Percentiles rank a stretch among this genome's conserved stretches.
phyloP scores from a whole-genome alignment of 2,797 vertebrate species.

The Sebastes flavidus region DNA sequence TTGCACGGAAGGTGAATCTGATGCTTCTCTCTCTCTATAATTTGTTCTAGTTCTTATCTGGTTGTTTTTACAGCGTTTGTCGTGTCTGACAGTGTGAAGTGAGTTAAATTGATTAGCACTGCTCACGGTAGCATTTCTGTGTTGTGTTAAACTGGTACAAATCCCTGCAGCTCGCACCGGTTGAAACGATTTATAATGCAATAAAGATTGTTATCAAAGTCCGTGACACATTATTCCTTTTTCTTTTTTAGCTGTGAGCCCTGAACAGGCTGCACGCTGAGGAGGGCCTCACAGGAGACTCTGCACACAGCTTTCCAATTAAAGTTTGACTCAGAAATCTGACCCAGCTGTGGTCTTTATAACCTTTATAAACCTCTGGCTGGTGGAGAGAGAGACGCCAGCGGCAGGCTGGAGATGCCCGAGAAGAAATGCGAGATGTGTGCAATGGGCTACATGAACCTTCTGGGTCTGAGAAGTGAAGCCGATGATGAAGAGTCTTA shows the following conservation, averaged over 20 bases:
- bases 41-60: conserved; percentile 19
- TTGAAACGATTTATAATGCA: neutral
- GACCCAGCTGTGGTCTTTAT: neutral
- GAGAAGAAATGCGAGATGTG: neutral
- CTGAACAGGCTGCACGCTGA: neutral
- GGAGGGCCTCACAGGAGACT: conserved; percentile 4
- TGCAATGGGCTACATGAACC: too few species aligned
- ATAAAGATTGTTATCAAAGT: neutral
- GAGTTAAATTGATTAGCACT: neutral
- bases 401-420: neutral
- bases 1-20: neutral
- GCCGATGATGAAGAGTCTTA: too few species aligned
- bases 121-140: neutral
- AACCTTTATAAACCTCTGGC: neutral
- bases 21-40: conserved; percentile 9
- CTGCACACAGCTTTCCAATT: conserved; percentile 1
- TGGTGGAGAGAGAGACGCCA: neutral
- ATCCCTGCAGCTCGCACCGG: neutral
- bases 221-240: neutral
- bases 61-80: conserved; percentile 14
- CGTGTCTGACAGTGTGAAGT: neutral
- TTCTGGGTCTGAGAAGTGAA: too few species aligned
- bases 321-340: neutral
- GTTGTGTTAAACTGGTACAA: neutral
- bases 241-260: neutral